Base-by-base conservation (phyloP, 2,113 vertebrate species). In the Lanius ludovicianus region DNA sequence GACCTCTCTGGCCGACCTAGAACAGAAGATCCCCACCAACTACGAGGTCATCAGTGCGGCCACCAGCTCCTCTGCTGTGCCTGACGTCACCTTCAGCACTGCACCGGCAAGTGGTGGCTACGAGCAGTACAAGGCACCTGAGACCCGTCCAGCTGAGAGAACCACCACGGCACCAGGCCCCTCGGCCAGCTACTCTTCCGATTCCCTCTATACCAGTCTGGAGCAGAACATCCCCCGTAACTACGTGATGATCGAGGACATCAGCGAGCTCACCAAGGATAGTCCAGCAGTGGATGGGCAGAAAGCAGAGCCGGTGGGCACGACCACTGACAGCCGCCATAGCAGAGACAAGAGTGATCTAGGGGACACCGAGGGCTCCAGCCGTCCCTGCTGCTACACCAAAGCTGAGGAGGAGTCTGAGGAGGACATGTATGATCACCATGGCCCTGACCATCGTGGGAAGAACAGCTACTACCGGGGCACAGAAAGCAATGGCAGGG, bases 201-300 rank as follows among this genome's bases (percentile, higher is more conserved):
- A 99, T 82, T 98, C 98, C 31, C 98, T 99, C 41, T 99, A 99
- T 84, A 98, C 99, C 85, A 99, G 97, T 96, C 96, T 99, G 73
- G 99, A 99, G 96, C 99, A 99, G 96, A 99, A 98, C 75, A 99
- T 99, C 69, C 99, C 99, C 47, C 98, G 99, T 67, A 99, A 99
- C 97, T 99, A 99, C 5, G 99, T 99, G 59, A 99, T 99, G 99
- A 99, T 99, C 1, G 99, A 99, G 22, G 99, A 99, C 96, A 99
- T 99, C 96, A 99, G 99, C 9, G 99, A 99, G 96, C 97, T 99
- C 89, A 99, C 99, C 75, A 99, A 99, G 98, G 99, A 99, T 60
- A 99, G 98, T 90, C 87, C 98, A 4, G 97, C 95, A 2, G 96
- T 97, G 41, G 99, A 99, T 5, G 98, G 98, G 95, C 99, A 99